Evolutionary conservation across 2,888 invertebrate species (phyloP).

Genomic region (Syrista parreyssii): DNA sequence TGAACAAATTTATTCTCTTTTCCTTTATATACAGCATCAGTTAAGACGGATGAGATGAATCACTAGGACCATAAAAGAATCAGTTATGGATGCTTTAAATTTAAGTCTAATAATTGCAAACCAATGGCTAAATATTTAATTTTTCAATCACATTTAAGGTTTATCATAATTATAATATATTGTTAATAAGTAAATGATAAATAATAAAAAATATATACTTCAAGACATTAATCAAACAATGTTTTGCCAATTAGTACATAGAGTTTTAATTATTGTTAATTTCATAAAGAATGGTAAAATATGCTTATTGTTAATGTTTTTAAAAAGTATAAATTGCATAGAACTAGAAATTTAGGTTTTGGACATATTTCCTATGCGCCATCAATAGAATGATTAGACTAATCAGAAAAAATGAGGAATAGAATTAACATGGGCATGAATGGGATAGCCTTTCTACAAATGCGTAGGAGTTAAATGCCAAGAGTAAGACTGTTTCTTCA

Average conservation of each 20-base stretch:
- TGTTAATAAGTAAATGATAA: too few relatives aligned
- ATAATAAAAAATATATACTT: not conserved
- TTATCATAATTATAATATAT: too few relatives aligned
- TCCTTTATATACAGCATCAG: not conserved
- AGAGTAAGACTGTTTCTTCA: not conserved
- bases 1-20: constrained; percentile 10
- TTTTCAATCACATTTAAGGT: not conserved
- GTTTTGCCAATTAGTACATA: not conserved
- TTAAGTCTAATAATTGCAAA: not conserved
- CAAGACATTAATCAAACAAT: not conserved
- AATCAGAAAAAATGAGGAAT: not conserved
- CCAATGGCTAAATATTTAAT: not conserved
- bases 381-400: not conserved
- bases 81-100: not conserved
- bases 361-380: not conserved
- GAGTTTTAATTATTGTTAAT: not conserved
- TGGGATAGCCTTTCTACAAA: not conserved
- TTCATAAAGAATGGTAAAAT: not conserved
- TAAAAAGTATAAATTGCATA: not conserved
- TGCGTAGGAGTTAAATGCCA: not conserved
- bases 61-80: not conserved
- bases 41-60: constrained; percentile 9
- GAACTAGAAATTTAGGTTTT: not conserved
- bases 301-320: not conserved
- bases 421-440: not conserved